These are phyloP conservation scores for Thomomys bottae DNA, from an alignment of 2,113 vertebrate genomes.

Conservation along the genomic window DNA sequence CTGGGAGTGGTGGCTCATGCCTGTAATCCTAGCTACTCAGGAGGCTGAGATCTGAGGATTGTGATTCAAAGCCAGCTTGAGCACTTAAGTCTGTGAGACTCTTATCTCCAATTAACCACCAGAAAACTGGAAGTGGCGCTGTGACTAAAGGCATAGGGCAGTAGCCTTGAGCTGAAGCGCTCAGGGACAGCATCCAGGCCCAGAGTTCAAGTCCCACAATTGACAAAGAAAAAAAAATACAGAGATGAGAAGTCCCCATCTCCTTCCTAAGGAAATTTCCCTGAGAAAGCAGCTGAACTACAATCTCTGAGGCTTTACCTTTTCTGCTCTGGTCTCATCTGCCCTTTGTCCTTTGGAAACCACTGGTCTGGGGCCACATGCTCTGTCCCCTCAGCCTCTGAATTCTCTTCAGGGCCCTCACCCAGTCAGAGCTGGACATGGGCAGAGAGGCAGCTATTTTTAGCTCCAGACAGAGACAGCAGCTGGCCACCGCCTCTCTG, in stretches of 20 bases:
- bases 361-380: background rate
- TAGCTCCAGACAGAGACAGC: conserved; percentile 71
- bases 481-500: conserved; percentile 46
- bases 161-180: too few species aligned
- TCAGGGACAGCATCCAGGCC: too few species aligned
- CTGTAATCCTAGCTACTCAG: too few species aligned
- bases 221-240: too few species aligned
- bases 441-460: conserved; percentile 69
- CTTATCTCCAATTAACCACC: too few species aligned
- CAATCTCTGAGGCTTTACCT: background rate
- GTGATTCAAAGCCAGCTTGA: too few species aligned
- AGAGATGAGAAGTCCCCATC: background rate
- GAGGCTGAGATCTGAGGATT: too few species aligned
- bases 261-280: background rate
- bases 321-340: background rate
- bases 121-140: too few species aligned
- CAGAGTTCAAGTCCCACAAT: too few species aligned
- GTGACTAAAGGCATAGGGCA: too few species aligned
- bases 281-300: background rate
- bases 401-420: background rate
- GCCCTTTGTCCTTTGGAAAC: background rate
- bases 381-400: background rate
- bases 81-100: too few species aligned
- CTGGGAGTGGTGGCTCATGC: too few species aligned
- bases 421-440: conserved; percentile 8